Base-by-base conservation (phyloP, 2,888 invertebrate species). In the Heliconius aoede region DNA sequence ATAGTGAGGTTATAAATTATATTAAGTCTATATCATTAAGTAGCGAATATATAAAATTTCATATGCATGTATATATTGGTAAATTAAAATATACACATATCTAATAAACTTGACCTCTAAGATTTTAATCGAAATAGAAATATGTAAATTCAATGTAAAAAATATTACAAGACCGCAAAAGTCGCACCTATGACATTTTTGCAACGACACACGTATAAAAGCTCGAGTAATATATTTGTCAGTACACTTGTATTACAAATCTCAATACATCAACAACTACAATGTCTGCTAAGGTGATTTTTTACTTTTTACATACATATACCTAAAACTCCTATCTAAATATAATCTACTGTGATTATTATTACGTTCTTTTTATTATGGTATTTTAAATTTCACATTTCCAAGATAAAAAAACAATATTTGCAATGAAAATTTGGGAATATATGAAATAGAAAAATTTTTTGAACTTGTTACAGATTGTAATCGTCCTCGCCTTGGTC, bases 241-340 rank as follows among this genome's bases (percentile, higher is more conserved):
- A 51, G 18, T 28, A 68, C 68, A 68, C 28, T 68, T n/a, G 51
- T 68, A 68, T 28, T 51, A 28, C 51, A 51, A 68, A 9, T 51
- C 26, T 51, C 68, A 68, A 46, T n/a, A 68, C 51, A 68, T 28
- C 68, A 46, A 68, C 67, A n/a, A n/a, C n/a, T 8, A 51, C 21
- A 51, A 68, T 68, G 68, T 46, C 68, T 11, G 68, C 68, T 68
- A 68, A 68, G 68, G 68, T 68, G 21, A 68, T 51, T 68, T 26
- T 26, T 9, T 9, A 46, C 9, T 67, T n/a, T 11, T 9, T n/a
- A 32, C 0, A 13, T 21, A 21, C n/a, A n/a, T n/a, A 24, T 60
- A 55, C 9, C 9, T 9, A n/a, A 9, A 55, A 46, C 13, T 46
- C 15, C 46, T 21, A 21, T n/a, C n/a, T n/a, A 1, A n/a, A 55